phyloP scores from a whole-genome alignment of 2,797 vertebrate species.

The Scomberomorus guttatus region DNA sequence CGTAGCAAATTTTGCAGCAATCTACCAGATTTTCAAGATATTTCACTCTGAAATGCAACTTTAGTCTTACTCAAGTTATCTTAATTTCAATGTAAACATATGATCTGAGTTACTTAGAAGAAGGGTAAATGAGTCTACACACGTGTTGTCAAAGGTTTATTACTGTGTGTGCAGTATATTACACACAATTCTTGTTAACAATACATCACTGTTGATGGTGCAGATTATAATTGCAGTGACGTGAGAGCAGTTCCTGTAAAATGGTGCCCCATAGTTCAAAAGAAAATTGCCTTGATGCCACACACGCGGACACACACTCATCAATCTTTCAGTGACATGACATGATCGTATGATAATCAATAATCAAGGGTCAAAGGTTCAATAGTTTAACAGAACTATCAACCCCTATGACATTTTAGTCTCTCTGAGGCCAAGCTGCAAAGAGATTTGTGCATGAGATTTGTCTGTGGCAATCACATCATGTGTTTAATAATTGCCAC shows the following conservation, averaged over 20 bases:
- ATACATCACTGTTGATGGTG: not conserved
- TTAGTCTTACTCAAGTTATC: not conserved
- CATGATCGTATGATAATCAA: not conserved
- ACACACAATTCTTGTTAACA: not conserved
- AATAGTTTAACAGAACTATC: not conserved
- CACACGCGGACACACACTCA: not conserved
- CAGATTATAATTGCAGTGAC: not conserved
- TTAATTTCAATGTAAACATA: not conserved
- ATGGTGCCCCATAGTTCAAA: not conserved
- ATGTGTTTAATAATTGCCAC: not conserved
- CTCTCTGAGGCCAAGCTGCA: not conserved
- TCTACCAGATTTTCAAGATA: no score
- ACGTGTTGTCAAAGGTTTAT: not conserved
- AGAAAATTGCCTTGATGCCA: not conserved
- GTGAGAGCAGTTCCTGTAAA: not conserved
- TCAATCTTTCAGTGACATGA: constrained; percentile 12
- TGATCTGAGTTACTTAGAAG: not conserved
- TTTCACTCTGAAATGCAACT: not conserved
- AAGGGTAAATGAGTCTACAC: not conserved
- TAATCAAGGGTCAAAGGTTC: constrained; percentile 8
- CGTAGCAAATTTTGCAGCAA: no score
- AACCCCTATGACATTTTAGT: not conserved
- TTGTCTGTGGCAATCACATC: fast-evolving
- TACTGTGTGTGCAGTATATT: not conserved
- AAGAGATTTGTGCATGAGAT: not conserved